Conservation (phyloP, 2,113 vertebrate genomes). For the Meleagris gallopavo region DNA sequence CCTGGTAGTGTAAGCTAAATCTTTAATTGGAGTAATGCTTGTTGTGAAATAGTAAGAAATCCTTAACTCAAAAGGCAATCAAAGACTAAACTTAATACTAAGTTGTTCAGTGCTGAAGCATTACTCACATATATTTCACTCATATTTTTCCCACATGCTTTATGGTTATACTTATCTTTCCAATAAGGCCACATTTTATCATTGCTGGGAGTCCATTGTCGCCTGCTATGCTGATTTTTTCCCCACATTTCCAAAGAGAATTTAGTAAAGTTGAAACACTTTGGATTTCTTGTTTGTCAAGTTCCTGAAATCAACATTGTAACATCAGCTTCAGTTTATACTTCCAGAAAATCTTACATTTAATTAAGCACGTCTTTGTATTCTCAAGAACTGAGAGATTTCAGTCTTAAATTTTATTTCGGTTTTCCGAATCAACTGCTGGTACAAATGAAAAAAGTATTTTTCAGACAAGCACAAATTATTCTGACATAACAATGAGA, state of each 20-base stretch:
- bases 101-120: neutral
- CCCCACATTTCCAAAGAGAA: conserved; percentile 82
- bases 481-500: neutral
- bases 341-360: neutral
- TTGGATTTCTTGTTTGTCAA: conserved; percentile 80
- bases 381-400: neutral
- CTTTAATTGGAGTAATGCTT: neutral
- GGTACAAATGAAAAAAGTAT: neutral
- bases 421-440: neutral
- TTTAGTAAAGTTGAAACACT: conserved; percentile 78
- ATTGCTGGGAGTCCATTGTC: conserved; percentile 81
- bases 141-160: neutral
- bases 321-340: neutral
- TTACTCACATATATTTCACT: neutral
- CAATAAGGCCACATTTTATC: conserved; percentile 84
- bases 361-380: neutral
- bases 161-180: conserved; percentile 90
- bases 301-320: conserved; percentile 80
- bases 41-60: neutral
- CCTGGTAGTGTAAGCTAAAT: neutral
- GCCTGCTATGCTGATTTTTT: conserved; percentile 80
- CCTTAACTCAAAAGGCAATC: neutral
- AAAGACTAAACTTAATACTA: neutral
- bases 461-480: neutral
- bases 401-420: neutral